Evolutionary conservation across 2,797 vertebrate genomes (phyloP), one percentile per base, ranked within the genome.

Genomic region (Crenuchus spilurus): DNA sequence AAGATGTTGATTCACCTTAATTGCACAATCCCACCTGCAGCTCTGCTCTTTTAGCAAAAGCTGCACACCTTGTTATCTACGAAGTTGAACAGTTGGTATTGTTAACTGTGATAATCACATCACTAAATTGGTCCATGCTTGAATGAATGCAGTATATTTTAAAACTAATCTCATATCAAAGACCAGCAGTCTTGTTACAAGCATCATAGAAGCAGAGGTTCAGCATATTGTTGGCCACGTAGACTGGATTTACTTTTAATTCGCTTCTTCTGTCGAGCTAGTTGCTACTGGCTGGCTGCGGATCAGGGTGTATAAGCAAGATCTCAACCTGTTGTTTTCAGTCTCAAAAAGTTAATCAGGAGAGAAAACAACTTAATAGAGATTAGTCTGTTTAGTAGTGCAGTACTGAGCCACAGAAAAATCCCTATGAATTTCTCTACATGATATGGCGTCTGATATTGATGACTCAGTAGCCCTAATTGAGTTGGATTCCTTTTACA

Each of bases 1-100:
- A 51, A 65, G 44, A 76, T 74, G 48, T 55, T 70, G 55, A 77
- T 63, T 78, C 63, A 52, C 28, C 18, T 41, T 65, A 70, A 73
- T 60, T 71, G 75, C 67, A 61, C 26, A 24, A 48, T 70, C 28
- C 39, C 24, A 49, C 44, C 63, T 66, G 35, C 22, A 55, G 54
- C 16, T 48, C 26, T 11, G 6, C 9, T 16, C 10, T 22, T 62
- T 64, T 48, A n/a, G n/a, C 2, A 2, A 58, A 44, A 37, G 35
- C 14, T 66, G 49, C 58, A 72, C 49, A 72, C 49, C 4, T 46
- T 54, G 52, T n/a, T 55, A 31, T n/a, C 28, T 31, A 6, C 14
- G 31, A 54, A 28, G 3, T 52, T 18, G 35, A 39, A 42, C 65
- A 66, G n/a, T 42, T 16, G 52, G 8, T 14, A 26, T 57, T 75